Evolutionary conservation across 2,113 vertebrate genomes (phyloP).

Genomic region (Sakesphorus luctuosus): DNA sequence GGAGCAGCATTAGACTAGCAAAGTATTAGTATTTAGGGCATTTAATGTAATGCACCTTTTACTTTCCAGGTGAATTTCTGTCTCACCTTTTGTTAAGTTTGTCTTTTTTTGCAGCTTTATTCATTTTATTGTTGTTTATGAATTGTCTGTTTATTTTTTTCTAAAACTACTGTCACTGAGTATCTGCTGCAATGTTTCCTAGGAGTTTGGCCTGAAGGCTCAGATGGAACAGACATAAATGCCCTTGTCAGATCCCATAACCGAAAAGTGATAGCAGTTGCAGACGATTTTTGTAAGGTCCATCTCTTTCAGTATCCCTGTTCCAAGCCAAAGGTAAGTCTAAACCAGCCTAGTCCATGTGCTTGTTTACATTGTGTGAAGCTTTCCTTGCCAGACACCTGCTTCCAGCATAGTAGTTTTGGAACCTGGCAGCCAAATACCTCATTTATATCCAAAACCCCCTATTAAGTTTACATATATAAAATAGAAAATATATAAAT

Average conservation of each 20-base stretch:
- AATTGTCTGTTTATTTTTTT: background rate
- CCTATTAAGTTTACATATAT: background rate
- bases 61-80: background rate
- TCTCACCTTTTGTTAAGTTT: background rate
- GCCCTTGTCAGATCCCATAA: constrained; percentile 92
- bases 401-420: background rate
- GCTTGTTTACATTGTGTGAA: background rate
- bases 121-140: background rate
- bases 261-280: constrained; percentile 93
- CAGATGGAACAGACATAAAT: constrained; percentile 97
- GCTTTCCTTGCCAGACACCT: background rate
- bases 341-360: background rate
- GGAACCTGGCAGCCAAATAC: background rate
- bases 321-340: constrained; percentile 90
- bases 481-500: background rate
- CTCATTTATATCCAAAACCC: background rate
- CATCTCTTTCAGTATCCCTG: constrained; percentile 96
- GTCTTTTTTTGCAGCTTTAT: background rate
- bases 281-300: constrained; percentile 98
- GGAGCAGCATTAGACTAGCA: background rate
- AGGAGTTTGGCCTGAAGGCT: constrained; percentile 99
- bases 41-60: background rate
- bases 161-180: background rate
- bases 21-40: background rate
- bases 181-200: background rate